Evolutionary conservation across 2,888 invertebrate species (phyloP).

Genomic region (Pseudolycoriella hygida): DNA sequence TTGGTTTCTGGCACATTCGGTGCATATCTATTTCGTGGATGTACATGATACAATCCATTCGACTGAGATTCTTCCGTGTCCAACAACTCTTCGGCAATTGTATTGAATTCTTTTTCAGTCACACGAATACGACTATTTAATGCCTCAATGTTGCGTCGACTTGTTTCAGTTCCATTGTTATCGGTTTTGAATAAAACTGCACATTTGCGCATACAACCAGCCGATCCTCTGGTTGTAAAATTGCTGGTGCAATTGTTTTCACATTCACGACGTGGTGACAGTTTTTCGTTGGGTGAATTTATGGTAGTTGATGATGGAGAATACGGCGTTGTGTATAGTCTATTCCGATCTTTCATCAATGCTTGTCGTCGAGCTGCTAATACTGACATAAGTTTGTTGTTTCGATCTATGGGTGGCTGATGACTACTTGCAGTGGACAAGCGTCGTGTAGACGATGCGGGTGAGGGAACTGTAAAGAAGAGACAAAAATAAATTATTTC

Average conservation of each 20-base stretch:
- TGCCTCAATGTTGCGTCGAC: not conserved
- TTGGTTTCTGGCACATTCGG: constrained; percentile 2
- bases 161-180: constrained; percentile 12
- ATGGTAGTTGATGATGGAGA: not conserved
- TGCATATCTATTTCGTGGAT: constrained; percentile 2
- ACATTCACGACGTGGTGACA: constrained; percentile 23
- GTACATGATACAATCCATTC: constrained; percentile 24
- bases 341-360: constrained; percentile 35
- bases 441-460: not conserved
- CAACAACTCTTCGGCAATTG: constrained; percentile 18
- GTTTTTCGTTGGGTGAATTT: constrained; percentile 3
- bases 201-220: constrained; percentile 28
- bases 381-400: constrained; percentile 38
- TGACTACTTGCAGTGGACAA: not conserved
- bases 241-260: constrained; percentile 29
- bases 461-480: not conserved
- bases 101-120: constrained; percentile 23
- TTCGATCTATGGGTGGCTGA: constrained; percentile 27
- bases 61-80: constrained; percentile 28
- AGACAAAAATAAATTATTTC: no score
- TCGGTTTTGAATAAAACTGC: constrained; percentile 19
- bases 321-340: constrained; percentile 13
- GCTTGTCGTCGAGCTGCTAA: constrained; percentile 43
- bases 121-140: constrained; percentile 10
- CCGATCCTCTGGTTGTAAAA: constrained; percentile 26